phyloP scores from a whole-genome alignment of 1,140 invertebrate species.

The Propsilocerus akamusi region DNA sequence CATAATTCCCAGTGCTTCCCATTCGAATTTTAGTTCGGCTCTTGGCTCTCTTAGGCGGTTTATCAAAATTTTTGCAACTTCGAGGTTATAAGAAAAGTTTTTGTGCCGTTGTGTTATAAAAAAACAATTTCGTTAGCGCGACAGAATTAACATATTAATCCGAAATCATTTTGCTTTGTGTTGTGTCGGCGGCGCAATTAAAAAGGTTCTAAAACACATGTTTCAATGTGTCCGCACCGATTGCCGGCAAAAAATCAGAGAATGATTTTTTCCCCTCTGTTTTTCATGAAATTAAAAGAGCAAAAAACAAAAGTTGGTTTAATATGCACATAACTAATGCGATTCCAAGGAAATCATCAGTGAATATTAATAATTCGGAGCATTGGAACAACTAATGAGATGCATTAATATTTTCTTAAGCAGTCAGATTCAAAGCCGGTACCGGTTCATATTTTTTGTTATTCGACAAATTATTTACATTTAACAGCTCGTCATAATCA shows the following conservation, averaged over 20 bases:
- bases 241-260: too few relatives aligned
- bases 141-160: not conserved
- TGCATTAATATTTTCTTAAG: conserved; percentile 1
- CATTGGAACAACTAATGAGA: too few relatives aligned
- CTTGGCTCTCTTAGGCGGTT: not conserved
- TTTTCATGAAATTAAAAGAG: too few relatives aligned
- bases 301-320: too few relatives aligned
- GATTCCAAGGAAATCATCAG: not conserved
- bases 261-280: too few relatives aligned
- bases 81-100: too few relatives aligned
- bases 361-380: too few relatives aligned
- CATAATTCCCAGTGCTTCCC: not conserved
- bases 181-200: not conserved
- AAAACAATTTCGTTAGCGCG: too few relatives aligned
- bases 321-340: conserved; percentile 2
- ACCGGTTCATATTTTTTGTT: not conserved
- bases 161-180: not conserved
- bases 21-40: not conserved
- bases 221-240: too few relatives aligned
- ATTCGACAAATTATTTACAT: conserved; percentile 3
- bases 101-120: too few relatives aligned
- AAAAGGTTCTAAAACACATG: not conserved
- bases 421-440: not conserved
- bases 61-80: too few relatives aligned
- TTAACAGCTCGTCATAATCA: conserved; percentile 4